Conservation (phyloP, 2,888 invertebrate genomes). For the Callinectes sapidus region DNA sequence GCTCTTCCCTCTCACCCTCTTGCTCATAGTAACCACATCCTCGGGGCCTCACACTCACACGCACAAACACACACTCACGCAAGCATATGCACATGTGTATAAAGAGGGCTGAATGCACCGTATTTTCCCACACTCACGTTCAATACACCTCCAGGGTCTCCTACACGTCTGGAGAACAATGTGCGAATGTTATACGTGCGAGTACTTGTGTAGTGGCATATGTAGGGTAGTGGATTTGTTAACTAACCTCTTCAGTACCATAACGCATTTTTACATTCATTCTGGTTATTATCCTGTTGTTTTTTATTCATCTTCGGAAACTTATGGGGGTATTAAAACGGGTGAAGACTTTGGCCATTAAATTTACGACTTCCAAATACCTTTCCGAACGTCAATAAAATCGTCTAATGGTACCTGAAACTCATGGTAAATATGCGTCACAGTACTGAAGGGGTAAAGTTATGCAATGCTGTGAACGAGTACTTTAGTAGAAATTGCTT, state of each 20-base stretch:
- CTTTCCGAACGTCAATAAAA: too few species aligned
- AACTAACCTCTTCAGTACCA: too few species aligned
- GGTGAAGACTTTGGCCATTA: too few species aligned
- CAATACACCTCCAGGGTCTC: not conserved
- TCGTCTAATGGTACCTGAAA: too few species aligned
- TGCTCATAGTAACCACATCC: not conserved
- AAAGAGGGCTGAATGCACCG: constrained; percentile 11
- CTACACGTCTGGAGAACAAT: not conserved
- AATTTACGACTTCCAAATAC: too few species aligned
- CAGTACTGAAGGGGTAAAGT: too few species aligned
- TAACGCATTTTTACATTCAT: too few species aligned
- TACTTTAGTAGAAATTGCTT: not conserved
- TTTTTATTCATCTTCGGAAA: too few species aligned
- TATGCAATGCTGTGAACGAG: not conserved
- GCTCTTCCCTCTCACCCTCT: constrained; percentile 31
- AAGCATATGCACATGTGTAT: not conserved
- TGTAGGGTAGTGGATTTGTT: not conserved
- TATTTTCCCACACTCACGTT: constrained; percentile 22
- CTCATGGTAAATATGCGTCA: too few species aligned
- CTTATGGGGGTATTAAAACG: too few species aligned
- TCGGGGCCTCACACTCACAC: not conserved
- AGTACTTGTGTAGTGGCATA: not conserved
- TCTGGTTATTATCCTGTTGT: too few species aligned
- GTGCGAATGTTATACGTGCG: not conserved
- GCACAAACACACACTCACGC: constrained; percentile 20